Conservation (phyloP, 2,113 vertebrate species). For the Catharus bicknelli region DNA sequence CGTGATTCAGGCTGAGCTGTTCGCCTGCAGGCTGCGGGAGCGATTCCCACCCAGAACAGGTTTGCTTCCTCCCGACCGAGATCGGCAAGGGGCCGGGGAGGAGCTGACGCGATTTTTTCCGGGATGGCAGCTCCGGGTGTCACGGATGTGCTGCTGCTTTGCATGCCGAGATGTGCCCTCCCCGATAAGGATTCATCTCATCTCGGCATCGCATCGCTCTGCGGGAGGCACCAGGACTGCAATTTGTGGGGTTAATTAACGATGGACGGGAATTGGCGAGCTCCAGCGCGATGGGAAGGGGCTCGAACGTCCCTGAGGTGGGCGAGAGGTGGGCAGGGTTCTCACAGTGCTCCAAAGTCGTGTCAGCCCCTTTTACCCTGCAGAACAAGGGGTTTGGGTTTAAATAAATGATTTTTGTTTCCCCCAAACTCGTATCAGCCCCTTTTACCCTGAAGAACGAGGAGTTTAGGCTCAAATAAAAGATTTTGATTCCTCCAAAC, state of each 20-base stretch:
- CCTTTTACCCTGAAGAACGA: too few species aligned
- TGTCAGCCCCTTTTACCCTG: accelerated
- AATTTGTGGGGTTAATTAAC: constrained; percentile 11
- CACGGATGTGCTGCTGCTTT: background rate
- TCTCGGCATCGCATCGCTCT: background rate
- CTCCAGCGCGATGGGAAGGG: too few species aligned
- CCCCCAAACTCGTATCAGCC: too few species aligned
- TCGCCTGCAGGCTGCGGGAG: background rate
- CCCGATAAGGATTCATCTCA: background rate
- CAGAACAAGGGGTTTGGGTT: background rate
- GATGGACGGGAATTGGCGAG: background rate
- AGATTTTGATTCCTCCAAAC: too few species aligned
- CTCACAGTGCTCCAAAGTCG: accelerated
- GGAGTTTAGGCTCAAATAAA: too few species aligned
- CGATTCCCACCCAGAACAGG: constrained; percentile 23
- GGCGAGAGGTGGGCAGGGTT: too few species aligned
- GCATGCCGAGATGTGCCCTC: background rate
- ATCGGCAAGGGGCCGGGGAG: background rate
- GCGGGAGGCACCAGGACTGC: background rate
- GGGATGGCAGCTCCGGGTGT: background rate
- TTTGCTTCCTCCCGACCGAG: background rate
- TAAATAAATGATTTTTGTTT: background rate
- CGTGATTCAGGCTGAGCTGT: constrained; percentile 48
- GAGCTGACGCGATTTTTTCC: background rate
- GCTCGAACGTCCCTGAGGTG: too few species aligned